phyloP scores from a whole-genome alignment of 2,888 invertebrate species.

The Physocephala rufipes region DNA sequence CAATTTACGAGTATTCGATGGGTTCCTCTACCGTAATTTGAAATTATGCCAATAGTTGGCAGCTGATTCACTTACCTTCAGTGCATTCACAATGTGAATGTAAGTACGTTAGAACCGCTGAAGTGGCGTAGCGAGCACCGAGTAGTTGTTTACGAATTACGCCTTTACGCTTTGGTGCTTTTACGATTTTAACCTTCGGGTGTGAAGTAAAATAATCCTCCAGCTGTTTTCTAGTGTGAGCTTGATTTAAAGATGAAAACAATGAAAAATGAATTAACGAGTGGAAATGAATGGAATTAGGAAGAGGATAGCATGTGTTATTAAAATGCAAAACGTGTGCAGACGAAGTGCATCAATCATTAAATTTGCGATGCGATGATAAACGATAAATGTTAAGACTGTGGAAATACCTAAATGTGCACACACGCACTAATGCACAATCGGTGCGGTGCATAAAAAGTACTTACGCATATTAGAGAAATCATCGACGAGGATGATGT shows the following conservation, averaged over 20 bases:
- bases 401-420: neutral
- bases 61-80: conserved; percentile 71
- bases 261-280: conserved; percentile 30
- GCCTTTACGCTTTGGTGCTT: conserved; percentile 92
- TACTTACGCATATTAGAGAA: conserved; percentile 92
- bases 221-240: conserved; percentile 90
- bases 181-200: conserved; percentile 91
- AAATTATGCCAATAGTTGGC: no score
- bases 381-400: neutral
- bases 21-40: no score
- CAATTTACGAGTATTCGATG: no score
- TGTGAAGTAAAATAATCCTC: conserved; percentile 92
- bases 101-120: conserved; percentile 92
- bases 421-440: neutral
- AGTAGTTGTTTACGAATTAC: conserved; percentile 92
- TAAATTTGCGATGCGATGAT: conserved; percentile 15
- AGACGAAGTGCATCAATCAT: conserved; percentile 39
- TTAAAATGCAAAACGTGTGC: conserved; percentile 37
- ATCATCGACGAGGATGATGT: conserved; percentile 96
- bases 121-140: conserved; percentile 87
- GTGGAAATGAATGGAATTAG: conserved; percentile 2
- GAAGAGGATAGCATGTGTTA: conserved; percentile 19
- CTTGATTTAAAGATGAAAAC: conserved; percentile 67
- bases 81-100: conserved; percentile 99
- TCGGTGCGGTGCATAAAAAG: no score